Conservation (phyloP, 2,113 vertebrate genomes). For the Etheostoma spectabile region DNA sequence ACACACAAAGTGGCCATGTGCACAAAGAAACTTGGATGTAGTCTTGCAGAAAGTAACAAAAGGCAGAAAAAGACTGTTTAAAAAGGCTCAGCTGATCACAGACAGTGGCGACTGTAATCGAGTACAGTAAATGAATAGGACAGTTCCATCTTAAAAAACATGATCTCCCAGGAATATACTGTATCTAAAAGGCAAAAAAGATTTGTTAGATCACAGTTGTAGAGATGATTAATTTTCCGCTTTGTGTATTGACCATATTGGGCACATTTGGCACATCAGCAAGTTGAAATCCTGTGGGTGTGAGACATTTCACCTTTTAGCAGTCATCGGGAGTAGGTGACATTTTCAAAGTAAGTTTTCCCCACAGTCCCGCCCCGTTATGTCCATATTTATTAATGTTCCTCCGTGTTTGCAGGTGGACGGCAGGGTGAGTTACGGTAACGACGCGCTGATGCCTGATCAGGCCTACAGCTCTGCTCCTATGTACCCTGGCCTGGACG, state of each 20-base stretch:
- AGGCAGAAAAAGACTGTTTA: neutral
- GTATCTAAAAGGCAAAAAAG: neutral
- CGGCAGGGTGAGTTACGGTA: constrained; percentile 94
- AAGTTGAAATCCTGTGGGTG: neutral
- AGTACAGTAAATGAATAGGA: neutral
- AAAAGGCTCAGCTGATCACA: neutral
- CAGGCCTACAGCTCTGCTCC: constrained; percentile 91
- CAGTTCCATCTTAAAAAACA: neutral
- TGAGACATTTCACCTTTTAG: neutral
- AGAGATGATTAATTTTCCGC: neutral
- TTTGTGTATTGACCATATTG: neutral
- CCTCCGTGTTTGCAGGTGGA: constrained; percentile 84
- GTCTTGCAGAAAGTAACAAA: neutral
- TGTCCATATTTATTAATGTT: neutral
- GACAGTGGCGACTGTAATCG: neutral
- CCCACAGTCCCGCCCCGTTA: neutral
- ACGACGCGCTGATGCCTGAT: constrained; percentile 96
- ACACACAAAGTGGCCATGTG: neutral
- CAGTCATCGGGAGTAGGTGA: neutral
- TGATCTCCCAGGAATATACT: neutral
- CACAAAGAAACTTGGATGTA: neutral
- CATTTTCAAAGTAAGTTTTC: neutral
- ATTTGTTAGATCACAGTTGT: neutral
- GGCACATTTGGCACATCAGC: neutral
- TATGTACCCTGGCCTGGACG: constrained; percentile 90